Percentiles rank a stretch among this genome's conserved stretches.
phyloP scores from a whole-genome alignment of 2,113 vertebrate species.

The Anarhynchus alexandrinus region DNA sequence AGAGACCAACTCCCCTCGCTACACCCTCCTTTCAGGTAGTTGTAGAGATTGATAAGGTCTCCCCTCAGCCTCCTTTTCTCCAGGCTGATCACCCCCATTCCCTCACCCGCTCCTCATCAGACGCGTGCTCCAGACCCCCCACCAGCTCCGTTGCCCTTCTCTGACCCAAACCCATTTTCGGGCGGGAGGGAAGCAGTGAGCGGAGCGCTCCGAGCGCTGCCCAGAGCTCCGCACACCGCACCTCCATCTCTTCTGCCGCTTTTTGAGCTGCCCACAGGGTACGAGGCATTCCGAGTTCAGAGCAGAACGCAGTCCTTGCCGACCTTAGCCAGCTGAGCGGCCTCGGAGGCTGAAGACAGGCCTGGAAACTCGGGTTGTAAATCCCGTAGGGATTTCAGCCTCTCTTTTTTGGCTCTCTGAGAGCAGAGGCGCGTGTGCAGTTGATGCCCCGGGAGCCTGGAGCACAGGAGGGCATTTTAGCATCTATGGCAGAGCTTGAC shows the following conservation, averaged over 20 bases:
- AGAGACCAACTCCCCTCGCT: too few relatives aligned
- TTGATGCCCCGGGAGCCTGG: not conserved
- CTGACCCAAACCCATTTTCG: not conserved
- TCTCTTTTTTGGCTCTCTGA: not conserved
- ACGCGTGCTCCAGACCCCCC: too few relatives aligned
- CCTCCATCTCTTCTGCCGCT: rapidly evolving
- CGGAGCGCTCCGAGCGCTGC: not conserved
- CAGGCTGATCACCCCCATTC: too few relatives aligned
- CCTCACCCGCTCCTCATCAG: too few relatives aligned
- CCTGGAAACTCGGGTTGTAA: not conserved
- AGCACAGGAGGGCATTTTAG: not conserved
- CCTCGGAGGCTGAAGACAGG: not conserved
- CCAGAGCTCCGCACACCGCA: not conserved
- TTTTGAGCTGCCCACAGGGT: not conserved
- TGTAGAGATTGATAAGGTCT: too few relatives aligned
- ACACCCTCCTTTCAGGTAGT: too few relatives aligned
- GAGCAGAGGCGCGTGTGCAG: not conserved
- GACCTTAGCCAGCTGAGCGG: not conserved
- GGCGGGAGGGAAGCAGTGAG: not conserved
- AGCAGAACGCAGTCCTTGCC: not conserved
- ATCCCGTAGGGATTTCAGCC: not conserved
- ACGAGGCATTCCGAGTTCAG: not conserved
- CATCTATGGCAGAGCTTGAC: not conserved
- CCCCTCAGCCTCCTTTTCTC: too few relatives aligned
- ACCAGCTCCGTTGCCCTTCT: too few relatives aligned